phyloP scores from a whole-genome alignment of 2,797 vertebrate species.

The Podarcis siculus region DNA sequence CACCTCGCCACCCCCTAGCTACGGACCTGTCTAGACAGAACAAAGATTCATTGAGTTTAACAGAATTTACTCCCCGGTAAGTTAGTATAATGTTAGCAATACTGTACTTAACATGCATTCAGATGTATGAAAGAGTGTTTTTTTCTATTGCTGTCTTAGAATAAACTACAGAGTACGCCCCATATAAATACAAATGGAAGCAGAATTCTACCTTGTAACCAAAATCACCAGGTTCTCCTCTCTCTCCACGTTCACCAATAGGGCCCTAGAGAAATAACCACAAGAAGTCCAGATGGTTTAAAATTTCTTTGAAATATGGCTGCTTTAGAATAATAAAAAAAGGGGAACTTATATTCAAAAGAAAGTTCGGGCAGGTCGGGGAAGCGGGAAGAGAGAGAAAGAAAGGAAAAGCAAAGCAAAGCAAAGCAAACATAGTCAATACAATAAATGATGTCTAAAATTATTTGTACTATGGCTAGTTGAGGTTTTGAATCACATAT shows the following conservation, averaged over 20 bases:
- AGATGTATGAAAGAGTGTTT: neutral
- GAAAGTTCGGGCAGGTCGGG: neutral
- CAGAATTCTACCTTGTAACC: slow-evolving; percentile 88
- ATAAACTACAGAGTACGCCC: neutral
- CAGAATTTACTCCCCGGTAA: neutral
- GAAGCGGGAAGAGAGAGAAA: too few species aligned
- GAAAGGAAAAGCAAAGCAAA: neutral
- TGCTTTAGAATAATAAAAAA: slow-evolving; percentile 13
- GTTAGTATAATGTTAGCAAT: neutral
- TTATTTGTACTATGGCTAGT: neutral
- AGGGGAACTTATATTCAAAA: slow-evolving; percentile 15
- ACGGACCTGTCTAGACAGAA: neutral
- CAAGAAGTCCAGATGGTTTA: slow-evolving; percentile 43
- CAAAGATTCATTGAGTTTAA: neutral
- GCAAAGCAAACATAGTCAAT: slow-evolving; percentile 17
- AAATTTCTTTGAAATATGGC: slow-evolving; percentile 37
- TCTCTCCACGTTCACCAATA: slow-evolving; percentile 87
- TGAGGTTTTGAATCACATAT: neutral
- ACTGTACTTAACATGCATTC: neutral
- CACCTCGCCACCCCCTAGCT: too few species aligned
- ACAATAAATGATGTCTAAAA: slow-evolving; percentile 28
- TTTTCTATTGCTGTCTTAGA: slow-evolving; percentile 3
- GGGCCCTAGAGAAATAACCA: slow-evolving; percentile 83
- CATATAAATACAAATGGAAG: slow-evolving; percentile 18
- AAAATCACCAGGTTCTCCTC: slow-evolving; percentile 88